These are phyloP conservation scores for Bombus superbus DNA, from an alignment of 1,140 invertebrate genomes.

Conservation along the genomic window DNA sequence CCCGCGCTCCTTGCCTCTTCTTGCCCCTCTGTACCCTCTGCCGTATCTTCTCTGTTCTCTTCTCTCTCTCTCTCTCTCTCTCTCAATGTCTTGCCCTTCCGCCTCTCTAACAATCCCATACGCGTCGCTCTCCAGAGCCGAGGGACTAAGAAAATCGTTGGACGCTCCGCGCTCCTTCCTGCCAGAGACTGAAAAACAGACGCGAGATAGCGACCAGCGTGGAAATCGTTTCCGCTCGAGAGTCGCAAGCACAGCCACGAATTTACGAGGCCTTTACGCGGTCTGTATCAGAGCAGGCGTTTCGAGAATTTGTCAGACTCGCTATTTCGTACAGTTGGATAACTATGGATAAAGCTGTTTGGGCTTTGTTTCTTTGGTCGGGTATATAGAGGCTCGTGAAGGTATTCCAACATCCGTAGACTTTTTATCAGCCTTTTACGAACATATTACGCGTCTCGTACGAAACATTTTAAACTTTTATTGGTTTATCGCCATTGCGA, in stretches of 20 bases:
- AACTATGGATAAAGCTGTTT: too few relatives aligned
- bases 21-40: not conserved
- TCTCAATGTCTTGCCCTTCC: not conserved
- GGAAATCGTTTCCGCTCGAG: slow-evolving; percentile 17
- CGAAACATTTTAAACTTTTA: too few relatives aligned
- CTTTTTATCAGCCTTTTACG: too few relatives aligned
- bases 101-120: slow-evolving; percentile 25
- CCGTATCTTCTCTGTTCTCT: too few relatives aligned
- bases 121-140: slow-evolving; percentile 6
- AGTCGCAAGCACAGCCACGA: not conserved
- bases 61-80: not conserved
- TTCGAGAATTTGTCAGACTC: not conserved
- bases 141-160: slow-evolving; percentile 40
- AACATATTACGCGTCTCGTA: too few relatives aligned
- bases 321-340: not conserved
- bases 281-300: too few relatives aligned
- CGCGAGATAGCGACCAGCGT: not conserved
- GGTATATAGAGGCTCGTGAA: too few relatives aligned
- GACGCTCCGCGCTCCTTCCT: not conserved
- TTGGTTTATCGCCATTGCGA: too few relatives aligned
- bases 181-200: not conserved
- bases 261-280: slow-evolving; percentile 5
- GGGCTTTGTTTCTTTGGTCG: too few relatives aligned
- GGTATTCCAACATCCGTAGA: too few relatives aligned
- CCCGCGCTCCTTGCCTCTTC: slow-evolving; percentile 9